phyloP scores from a whole-genome alignment of 1,140 invertebrate species.

The Cryptotermes secundus region DNA sequence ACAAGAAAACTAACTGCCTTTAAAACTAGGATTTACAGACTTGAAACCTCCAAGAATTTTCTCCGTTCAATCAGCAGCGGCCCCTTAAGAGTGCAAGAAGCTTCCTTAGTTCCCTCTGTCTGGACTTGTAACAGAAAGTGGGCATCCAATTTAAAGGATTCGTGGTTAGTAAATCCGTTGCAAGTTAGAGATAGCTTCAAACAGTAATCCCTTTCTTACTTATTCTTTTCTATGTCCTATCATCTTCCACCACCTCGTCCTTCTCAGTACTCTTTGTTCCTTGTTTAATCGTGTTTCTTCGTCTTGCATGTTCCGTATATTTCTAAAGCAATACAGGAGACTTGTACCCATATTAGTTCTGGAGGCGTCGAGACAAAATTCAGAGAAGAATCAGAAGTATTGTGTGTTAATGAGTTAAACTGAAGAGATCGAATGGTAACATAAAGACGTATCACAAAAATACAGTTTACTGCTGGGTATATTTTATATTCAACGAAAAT shows the following conservation, averaged over 20 bases:
- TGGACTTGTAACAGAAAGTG: conserved; percentile 36
- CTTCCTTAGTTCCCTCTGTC: conserved; percentile 3
- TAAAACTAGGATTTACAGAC: conserved; percentile 13
- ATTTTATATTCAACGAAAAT: too few species aligned
- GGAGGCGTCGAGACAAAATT: neutral
- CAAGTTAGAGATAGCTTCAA: conserved; percentile 57
- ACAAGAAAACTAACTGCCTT: neutral
- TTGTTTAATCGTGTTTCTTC: neutral
- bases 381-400: too few species aligned
- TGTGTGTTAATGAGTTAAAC: too few species aligned
- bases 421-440: too few species aligned
- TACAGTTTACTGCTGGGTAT: too few species aligned
- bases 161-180: conserved; percentile 54
- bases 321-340: too few species aligned
- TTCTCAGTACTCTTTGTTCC: neutral
- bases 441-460: too few species aligned
- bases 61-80: neutral
- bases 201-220: conserved; percentile 49
- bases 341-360: neutral
- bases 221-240: neutral
- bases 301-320: neutral
- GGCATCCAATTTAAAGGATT: conserved; percentile 57
- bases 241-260: neutral
- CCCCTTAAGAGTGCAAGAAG: conserved; percentile 23
- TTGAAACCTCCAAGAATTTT: neutral